phyloP scores from a whole-genome alignment of 35 echinoderm and acorn worm genomes.

The Apostichopus parvimensis region DNA sequence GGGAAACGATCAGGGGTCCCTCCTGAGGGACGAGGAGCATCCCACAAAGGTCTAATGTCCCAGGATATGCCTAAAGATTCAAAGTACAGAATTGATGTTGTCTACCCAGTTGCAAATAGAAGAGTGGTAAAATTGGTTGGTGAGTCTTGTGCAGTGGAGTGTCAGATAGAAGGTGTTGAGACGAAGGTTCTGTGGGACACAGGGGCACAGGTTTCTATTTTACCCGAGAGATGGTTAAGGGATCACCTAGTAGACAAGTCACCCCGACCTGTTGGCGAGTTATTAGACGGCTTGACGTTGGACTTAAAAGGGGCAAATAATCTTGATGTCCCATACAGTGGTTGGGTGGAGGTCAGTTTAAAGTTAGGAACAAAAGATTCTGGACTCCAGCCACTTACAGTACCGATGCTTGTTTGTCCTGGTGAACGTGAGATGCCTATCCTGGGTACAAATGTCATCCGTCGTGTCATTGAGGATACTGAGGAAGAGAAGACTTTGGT shows the following conservation, averaged over 20 bases:
- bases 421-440: constrained; percentile 12
- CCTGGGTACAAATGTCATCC: constrained; percentile 29
- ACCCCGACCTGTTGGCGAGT: constrained; percentile 30
- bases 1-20: constrained; percentile 52
- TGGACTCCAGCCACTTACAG: neutral
- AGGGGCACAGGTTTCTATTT: neutral
- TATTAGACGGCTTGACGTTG: constrained; percentile 11
- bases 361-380: neutral
- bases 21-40: constrained; percentile 23
- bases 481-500: too few species aligned
- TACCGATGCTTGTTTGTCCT: constrained; percentile 15
- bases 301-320: constrained; percentile 52
- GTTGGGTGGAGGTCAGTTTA: constrained; percentile 23
- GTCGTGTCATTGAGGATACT: neutral
- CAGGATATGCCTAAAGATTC: too few species aligned
- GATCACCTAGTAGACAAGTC: neutral
- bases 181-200: neutral
- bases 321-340: constrained; percentile 34
- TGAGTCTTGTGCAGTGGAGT: too few species aligned
- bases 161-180: constrained; percentile 12
- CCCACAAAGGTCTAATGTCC: neutral
- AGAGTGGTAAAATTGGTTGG: too few species aligned
- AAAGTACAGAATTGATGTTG: too few species aligned
- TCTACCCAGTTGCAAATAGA: too few species aligned
- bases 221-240: neutral